A percentile compares a stretch with the other conserved stretches of the same genome.
phyloP scores from a whole-genome alignment of 2,888 invertebrate species.

The Dicyrtoma fusca region DNA sequence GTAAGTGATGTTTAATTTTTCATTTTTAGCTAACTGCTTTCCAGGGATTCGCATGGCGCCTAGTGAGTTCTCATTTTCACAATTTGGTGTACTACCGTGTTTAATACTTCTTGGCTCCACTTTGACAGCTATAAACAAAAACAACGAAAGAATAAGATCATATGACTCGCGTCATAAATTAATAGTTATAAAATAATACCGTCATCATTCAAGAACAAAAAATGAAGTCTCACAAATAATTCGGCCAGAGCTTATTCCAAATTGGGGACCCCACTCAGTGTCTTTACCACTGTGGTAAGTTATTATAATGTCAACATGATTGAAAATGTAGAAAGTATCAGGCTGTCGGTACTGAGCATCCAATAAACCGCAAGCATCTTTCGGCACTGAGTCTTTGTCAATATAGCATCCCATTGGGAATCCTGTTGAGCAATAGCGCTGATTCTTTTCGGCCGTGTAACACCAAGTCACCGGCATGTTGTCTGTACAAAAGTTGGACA shows the following conservation, averaged over 20 bases:
- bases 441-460: slow-evolving; percentile 65
- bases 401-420: slow-evolving; percentile 86
- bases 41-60: slow-evolving; percentile 74
- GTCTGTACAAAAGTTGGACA: slow-evolving; percentile 71
- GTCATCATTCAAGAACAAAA: not conserved
- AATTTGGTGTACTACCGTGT: slow-evolving; percentile 60
- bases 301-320: slow-evolving; percentile 92
- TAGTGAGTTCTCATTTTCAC: slow-evolving; percentile 58
- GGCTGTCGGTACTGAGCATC: slow-evolving; percentile 22
- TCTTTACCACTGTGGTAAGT: slow-evolving; percentile 79
- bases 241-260: slow-evolving; percentile 80
- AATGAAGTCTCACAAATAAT: slow-evolving; percentile 64
- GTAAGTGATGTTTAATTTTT: slow-evolving; percentile 72
- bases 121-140: slow-evolving; percentile 61
- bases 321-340: slow-evolving; percentile 88
- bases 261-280: slow-evolving; percentile 84
- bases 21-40: slow-evolving; percentile 62
- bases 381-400: slow-evolving; percentile 63
- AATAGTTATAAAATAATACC: not conserved
- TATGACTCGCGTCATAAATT: not conserved
- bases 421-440: slow-evolving; percentile 87
- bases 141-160: not conserved
- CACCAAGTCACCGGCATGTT: slow-evolving; percentile 99
- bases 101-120: slow-evolving; percentile 64
- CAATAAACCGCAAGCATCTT: slow-evolving; percentile 58